These are phyloP conservation scores for Plestiodon gilberti DNA, from an alignment of 2,113 vertebrate genomes.

Conservation along the genomic window DNA sequence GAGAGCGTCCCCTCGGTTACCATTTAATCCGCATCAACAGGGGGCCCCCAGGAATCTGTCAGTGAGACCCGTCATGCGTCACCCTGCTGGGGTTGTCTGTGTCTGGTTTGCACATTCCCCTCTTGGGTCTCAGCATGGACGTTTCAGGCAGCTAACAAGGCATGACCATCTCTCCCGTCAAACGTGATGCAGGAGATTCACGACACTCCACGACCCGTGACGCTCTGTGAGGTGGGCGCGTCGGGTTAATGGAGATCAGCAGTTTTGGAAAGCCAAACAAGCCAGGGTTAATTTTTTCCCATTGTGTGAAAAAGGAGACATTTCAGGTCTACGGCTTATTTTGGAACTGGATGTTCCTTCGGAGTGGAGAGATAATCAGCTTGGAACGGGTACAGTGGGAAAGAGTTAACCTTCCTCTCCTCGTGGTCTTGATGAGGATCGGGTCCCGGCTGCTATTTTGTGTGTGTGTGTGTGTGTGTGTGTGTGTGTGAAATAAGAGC, in stretches of 20 bases:
- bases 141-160: not conserved
- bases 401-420: too few species aligned
- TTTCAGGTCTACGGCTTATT: not conserved
- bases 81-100: not conserved
- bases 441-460: too few species aligned
- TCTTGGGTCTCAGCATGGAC: not conserved
- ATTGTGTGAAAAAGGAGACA: not conserved
- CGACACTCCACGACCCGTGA: not conserved
- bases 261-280: slow-evolving; percentile 6
- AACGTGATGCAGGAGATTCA: not conserved
- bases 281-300: not conserved
- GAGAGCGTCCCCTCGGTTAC: not conserved
- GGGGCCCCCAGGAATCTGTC: not conserved
- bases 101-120: not conserved
- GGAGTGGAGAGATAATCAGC: too few species aligned
- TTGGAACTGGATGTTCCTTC: not conserved
- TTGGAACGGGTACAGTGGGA: too few species aligned
- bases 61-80: rapidly evolving
- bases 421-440: too few species aligned
- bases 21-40: not conserved
- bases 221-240: not conserved
- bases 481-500: too few species aligned
- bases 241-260: not conserved
- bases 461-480: too few species aligned
- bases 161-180: not conserved